phyloP scores from a whole-genome alignment of 2,888 invertebrate species.

The Microplitis manilae region DNA sequence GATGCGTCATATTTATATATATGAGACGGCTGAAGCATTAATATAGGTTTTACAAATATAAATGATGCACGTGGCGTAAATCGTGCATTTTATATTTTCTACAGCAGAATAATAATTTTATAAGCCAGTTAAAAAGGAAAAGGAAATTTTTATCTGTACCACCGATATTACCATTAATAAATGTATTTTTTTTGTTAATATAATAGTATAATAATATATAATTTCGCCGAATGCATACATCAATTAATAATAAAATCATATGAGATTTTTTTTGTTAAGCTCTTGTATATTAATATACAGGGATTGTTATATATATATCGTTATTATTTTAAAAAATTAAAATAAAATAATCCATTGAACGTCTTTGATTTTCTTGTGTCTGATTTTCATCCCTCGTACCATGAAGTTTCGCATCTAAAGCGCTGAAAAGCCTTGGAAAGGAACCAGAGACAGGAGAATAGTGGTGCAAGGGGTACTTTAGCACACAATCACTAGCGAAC shows the following conservation, averaged over 20 bases:
- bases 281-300: constrained; percentile 30
- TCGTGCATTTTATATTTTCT: constrained; percentile 48
- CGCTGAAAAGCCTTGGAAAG: constrained; percentile 62
- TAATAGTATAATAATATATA: background rate
- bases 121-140: constrained; percentile 30
- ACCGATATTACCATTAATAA: constrained; percentile 10
- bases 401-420: constrained; percentile 62
- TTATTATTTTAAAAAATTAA: background rate
- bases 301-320: constrained; percentile 41
- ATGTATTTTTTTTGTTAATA: background rate
- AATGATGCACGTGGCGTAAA: constrained; percentile 49
- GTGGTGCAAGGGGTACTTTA: constrained; percentile 20
- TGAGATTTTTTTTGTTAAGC: constrained; percentile 17
- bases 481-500: constrained; percentile 34
- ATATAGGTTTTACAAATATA: constrained; percentile 41
- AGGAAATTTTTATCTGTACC: constrained; percentile 19
- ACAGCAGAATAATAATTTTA: constrained; percentile 43
- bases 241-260: constrained; percentile 2
- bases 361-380: constrained; percentile 44
- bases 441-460: constrained; percentile 9
- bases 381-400: constrained; percentile 48
- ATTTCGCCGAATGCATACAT: background rate
- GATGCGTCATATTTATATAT: constrained; percentile 34
- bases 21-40: constrained; percentile 37
- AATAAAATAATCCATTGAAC: constrained; percentile 32